Percentiles rank a stretch among this genome's conserved stretches.
Conservation (phyloP, 2,888 invertebrate species). For the Zygaena filipendulae region DNA sequence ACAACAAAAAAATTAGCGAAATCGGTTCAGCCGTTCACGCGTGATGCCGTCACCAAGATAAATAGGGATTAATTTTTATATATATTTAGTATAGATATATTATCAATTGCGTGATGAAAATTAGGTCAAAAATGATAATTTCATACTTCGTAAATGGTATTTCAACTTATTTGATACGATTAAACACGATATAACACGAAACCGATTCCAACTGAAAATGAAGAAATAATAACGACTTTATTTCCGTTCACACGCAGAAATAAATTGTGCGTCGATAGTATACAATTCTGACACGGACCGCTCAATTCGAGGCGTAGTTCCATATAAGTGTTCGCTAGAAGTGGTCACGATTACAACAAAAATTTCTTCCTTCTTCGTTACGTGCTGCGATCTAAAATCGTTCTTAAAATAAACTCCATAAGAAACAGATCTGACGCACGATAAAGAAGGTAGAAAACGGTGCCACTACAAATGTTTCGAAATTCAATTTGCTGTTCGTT, state of each 20-base stretch:
- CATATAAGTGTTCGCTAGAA: slow-evolving; percentile 60
- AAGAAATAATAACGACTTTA: slow-evolving; percentile 55
- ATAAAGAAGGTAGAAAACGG: slow-evolving; percentile 27
- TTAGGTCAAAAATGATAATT: too few species aligned
- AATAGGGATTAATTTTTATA: too few species aligned
- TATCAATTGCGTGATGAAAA: too few species aligned
- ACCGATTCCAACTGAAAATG: too few species aligned
- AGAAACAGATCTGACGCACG: slow-evolving; percentile 26
- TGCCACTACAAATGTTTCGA: slow-evolving; percentile 39
- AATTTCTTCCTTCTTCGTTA: slow-evolving; percentile 21
- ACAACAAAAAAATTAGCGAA: too few species aligned
- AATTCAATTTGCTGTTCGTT: slow-evolving; percentile 19
- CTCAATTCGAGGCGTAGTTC: slow-evolving; percentile 60
- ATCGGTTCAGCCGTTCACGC: too few species aligned
- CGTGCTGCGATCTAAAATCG: slow-evolving; percentile 21
- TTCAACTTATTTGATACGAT: too few species aligned
- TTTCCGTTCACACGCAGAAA: slow-evolving; percentile 48
- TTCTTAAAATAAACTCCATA: slow-evolving; percentile 25
- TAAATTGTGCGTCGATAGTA: slow-evolving; percentile 50
- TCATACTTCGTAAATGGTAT: too few species aligned
- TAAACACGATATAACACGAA: too few species aligned
- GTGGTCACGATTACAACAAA: slow-evolving; percentile 57
- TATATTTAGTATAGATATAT: too few species aligned
- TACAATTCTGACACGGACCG: slow-evolving; percentile 57
- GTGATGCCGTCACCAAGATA: too few species aligned